Percentiles rank a stretch among this genome's conserved stretches.
These are phyloP conservation scores for Dascyllus trimaculatus DNA, from an alignment of 2,113 vertebrate species.

Conservation along the genomic window DNA sequence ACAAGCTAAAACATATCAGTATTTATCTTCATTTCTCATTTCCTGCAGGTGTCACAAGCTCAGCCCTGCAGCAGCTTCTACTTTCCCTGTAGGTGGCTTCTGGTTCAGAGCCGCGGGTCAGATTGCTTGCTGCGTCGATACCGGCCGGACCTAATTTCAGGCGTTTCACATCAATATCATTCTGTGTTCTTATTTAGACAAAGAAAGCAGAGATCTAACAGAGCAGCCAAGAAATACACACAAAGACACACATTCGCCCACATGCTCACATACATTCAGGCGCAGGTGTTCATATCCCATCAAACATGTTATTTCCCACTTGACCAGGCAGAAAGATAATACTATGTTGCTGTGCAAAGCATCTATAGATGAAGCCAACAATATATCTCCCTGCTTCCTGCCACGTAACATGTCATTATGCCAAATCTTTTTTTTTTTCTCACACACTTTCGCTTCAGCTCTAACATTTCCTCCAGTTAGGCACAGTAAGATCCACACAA, in stretches of 20 bases:
- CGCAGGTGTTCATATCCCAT: constrained; percentile 65
- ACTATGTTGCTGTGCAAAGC: constrained; percentile 54
- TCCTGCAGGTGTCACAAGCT: background rate
- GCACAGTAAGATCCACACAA: background rate
- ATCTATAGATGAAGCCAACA: constrained; percentile 43
- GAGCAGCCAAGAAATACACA: constrained; percentile 27
- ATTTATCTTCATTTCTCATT: background rate
- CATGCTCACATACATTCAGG: constrained; percentile 22
- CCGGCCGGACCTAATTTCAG: constrained; percentile 2
- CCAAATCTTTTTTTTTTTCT: constrained; percentile 13
- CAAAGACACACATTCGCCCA: constrained; percentile 2
- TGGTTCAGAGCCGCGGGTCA: no score
- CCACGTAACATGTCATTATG: constrained; percentile 51
- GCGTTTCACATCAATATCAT: background rate
- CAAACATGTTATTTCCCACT: constrained; percentile 75
- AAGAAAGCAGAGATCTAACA: constrained; percentile 24
- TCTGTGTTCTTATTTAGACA: constrained; percentile 5
- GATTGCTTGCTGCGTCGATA: background rate
- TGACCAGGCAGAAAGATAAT: constrained; percentile 72
- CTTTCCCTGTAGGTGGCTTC: background rate
- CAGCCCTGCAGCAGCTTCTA: background rate
- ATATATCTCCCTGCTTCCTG: constrained; percentile 35
- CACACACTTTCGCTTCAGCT: constrained; percentile 2
- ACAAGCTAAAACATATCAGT: background rate
- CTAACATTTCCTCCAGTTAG: constrained; percentile 13